Evolutionary conservation across 2,888 invertebrate species (phyloP).

Genomic region (Oscheius sp.): DNA sequence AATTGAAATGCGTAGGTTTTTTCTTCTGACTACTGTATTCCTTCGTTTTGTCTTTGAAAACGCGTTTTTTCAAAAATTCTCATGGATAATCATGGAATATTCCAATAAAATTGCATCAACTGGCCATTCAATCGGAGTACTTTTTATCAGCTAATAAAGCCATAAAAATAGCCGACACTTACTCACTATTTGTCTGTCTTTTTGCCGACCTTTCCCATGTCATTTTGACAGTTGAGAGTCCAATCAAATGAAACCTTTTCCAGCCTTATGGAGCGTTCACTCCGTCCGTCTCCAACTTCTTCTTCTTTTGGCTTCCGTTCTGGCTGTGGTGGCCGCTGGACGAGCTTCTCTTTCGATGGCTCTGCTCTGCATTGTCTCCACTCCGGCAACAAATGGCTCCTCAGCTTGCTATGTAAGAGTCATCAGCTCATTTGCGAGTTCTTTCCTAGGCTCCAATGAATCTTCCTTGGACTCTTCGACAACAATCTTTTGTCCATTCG

Average conservation of each 20-base stretch:
- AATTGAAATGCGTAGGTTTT: slow-evolving; percentile 20
- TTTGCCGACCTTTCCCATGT: background rate
- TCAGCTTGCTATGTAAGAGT: background rate
- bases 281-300: slow-evolving; percentile 62
- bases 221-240: background rate
- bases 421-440: no score
- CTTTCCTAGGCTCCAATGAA: slow-evolving; percentile 37
- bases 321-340: slow-evolving; percentile 54
- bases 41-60: no score
- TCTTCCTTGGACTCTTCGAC: slow-evolving; percentile 57
- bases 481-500: slow-evolving; percentile 62
- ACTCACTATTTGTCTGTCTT: background rate
- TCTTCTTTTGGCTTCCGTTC: slow-evolving; percentile 48
- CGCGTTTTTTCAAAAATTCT: no score
- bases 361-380: slow-evolving; percentile 57
- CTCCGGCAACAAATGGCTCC: background rate
- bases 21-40: background rate
- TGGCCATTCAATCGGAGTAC: no score
- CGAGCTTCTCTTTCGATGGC: slow-evolving; percentile 61
- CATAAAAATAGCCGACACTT: background rate
- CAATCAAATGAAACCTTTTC: slow-evolving; percentile 27
- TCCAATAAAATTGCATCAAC: no score
- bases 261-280: slow-evolving; percentile 59
- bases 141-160: no score
- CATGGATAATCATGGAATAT: no score